Percentiles rank a stretch among this genome's conserved stretches.
Evolutionary conservation across 2,113 vertebrate genomes (phyloP).

Genomic region (Leptobrachium ailaonicum): DNA sequence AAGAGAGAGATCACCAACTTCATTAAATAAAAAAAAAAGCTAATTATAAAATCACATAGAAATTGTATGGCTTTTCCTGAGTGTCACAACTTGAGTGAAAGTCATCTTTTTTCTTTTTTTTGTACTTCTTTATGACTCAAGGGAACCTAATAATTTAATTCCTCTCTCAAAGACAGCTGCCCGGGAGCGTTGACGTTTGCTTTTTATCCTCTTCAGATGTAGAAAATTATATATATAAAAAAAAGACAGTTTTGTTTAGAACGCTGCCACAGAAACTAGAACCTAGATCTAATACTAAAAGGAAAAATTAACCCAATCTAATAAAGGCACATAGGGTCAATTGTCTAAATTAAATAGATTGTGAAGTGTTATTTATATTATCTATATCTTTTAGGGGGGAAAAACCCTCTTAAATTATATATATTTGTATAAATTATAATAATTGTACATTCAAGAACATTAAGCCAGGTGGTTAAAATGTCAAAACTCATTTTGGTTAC

Average conservation of each 20-base stretch:
- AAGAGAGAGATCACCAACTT: conserved; percentile 10
- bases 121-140: conserved; percentile 4
- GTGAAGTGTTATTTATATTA: background rate
- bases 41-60: conserved; percentile 44
- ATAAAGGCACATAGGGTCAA: conserved; percentile 17
- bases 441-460: too few relatives aligned
- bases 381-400: too few relatives aligned
- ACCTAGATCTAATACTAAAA: conserved; percentile 42
- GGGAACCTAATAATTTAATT: conserved; percentile 41
- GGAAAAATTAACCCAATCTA: conserved; percentile 38
- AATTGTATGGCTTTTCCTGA: conserved; percentile 8
- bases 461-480: too few relatives aligned
- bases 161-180: conserved; percentile 33
- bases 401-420: too few relatives aligned
- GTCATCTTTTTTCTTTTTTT: conserved; percentile 14
- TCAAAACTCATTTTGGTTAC: too few relatives aligned
- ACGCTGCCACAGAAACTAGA: conserved; percentile 27
- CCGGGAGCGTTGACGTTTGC: conserved; percentile 33
- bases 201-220: conserved; percentile 25
- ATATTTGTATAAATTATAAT: too few relatives aligned
- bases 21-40: conserved; percentile 10
- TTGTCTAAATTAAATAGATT: conserved; percentile 41
- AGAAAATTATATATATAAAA: background rate
- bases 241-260: conserved; percentile 44
- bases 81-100: conserved; percentile 31